phyloP scores from a whole-genome alignment of 2,113 vertebrate genomes.

The Corapipo altera region DNA sequence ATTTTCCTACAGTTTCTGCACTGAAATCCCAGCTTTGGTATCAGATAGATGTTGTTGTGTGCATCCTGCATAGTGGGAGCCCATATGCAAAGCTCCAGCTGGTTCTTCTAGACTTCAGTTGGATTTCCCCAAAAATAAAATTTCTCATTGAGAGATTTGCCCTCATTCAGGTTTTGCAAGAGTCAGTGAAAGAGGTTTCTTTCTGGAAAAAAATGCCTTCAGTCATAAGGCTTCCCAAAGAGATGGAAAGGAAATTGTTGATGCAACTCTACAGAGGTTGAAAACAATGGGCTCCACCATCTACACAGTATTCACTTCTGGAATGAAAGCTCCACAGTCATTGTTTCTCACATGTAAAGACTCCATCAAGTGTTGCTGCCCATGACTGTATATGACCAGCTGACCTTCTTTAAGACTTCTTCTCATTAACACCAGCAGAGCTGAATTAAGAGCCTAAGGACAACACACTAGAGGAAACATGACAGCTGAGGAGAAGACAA shows the following conservation, averaged over 20 bases:
- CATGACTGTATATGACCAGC: neutral
- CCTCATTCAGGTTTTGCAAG: neutral
- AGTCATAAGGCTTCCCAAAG: neutral
- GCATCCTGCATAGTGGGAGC: accelerated
- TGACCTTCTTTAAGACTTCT: neutral
- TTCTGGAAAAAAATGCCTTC: neutral
- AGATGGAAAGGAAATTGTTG: neutral
- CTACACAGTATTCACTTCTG: neutral
- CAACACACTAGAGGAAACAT: neutral
- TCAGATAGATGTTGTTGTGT: neutral
- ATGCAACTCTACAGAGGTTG: neutral
- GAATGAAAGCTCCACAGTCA: neutral
- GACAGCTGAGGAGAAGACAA: neutral
- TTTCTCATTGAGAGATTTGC: neutral
- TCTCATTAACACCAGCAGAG: neutral
- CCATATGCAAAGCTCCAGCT: neutral
- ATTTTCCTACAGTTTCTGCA: neutral
- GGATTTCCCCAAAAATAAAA: neutral
- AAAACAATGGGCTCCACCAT: neutral
- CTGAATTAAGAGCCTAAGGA: neutral
- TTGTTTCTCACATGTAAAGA: neutral
- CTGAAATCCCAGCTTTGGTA: neutral
- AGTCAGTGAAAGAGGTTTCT: neutral
- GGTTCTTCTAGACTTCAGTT: neutral
- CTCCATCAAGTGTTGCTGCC: neutral